A percentile compares a stretch with the other conserved stretches of the same genome.
phyloP scores from a whole-genome alignment of 2,797 vertebrate genomes.

The Sebastes taczanowskii region DNA sequence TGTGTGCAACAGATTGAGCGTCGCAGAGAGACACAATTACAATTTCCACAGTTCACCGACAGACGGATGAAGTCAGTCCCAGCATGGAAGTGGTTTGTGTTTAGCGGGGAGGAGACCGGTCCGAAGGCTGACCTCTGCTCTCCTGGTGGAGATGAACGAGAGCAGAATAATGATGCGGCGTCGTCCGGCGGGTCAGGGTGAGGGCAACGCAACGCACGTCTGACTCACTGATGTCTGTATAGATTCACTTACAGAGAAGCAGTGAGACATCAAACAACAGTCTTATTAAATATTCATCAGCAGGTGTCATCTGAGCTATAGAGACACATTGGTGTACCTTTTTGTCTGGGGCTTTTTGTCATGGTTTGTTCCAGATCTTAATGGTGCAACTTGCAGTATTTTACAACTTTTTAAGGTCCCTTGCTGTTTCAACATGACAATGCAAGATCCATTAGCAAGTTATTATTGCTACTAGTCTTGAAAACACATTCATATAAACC shows the following conservation, averaged over 20 bases:
- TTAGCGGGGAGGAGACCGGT: neutral
- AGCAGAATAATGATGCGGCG: constrained; percentile 54
- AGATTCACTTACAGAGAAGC: neutral
- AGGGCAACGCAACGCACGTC: neutral
- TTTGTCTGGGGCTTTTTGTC: neutral
- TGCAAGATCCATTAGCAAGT: neutral
- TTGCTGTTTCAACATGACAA: neutral
- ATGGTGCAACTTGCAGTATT: neutral
- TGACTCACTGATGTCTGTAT: neutral
- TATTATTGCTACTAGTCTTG: neutral
- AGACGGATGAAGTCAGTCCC: neutral
- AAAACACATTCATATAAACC: neutral
- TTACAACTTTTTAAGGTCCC: neutral
- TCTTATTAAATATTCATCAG: neutral
- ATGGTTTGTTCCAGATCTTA: neutral
- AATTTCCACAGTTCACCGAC: constrained; percentile 3
- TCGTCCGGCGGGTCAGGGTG: constrained; percentile 32
- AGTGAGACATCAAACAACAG: neutral
- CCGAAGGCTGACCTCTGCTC: constrained; percentile 34
- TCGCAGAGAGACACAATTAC: constrained; percentile 1
- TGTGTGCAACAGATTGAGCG: neutral
- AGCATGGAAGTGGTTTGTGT: constrained; percentile 8
- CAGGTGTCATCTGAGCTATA: neutral
- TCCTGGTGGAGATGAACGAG: neutral
- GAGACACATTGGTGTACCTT: neutral